Conservation (phyloP, 35 echinoderm and acorn worm genomes). For the Lytechinus variegatus region DNA sequence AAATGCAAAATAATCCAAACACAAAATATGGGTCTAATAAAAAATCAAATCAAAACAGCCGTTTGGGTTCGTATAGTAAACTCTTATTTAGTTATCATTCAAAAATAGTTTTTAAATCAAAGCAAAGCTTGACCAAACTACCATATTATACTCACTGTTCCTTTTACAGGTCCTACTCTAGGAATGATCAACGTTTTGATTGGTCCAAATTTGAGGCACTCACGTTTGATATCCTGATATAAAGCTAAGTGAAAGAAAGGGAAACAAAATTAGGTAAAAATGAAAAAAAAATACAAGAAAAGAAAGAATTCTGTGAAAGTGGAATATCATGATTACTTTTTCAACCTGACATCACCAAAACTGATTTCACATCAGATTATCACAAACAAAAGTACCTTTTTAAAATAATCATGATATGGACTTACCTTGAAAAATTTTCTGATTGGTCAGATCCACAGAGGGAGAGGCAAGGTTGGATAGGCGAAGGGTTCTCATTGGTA, state of each 20-base stretch:
- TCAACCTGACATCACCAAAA: too few species aligned
- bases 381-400: too few species aligned
- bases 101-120: too few species aligned
- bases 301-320: not conserved
- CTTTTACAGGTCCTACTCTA: slow-evolving; percentile 17
- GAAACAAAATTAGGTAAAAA: not conserved
- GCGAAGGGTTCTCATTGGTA: slow-evolving; percentile 79
- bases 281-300: too few species aligned
- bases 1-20: too few species aligned
- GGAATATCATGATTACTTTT: too few species aligned
- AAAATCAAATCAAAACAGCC: too few species aligned
- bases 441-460: slow-evolving; percentile 56
- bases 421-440: slow-evolving; percentile 25
- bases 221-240: slow-evolving; percentile 34
- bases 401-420: not conserved
- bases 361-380: too few species aligned
- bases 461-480: slow-evolving; percentile 38
- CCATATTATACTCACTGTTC: not conserved
- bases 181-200: slow-evolving; percentile 49
- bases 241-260: not conserved
- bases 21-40: too few species aligned
- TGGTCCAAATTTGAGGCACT: slow-evolving; percentile 58
- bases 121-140: too few species aligned
- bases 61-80: too few species aligned
- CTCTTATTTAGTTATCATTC: too few species aligned